Evolutionary conservation across 2,888 invertebrate genomes (phyloP).

Genomic region (Yponomeuta sedellus): DNA sequence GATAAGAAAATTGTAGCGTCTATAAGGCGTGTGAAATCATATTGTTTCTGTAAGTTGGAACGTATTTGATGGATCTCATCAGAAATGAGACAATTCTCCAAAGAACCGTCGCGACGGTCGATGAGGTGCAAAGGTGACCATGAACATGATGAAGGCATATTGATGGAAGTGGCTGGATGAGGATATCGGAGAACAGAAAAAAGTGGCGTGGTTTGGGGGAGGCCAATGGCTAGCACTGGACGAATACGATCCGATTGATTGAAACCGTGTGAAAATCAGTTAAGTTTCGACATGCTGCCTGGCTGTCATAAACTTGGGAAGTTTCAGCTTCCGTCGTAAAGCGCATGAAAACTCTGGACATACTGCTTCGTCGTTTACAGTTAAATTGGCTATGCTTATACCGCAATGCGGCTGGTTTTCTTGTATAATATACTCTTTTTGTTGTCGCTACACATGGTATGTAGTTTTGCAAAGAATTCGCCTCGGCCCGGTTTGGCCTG

Average conservation of each 20-base stretch:
- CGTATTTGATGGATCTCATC: no score
- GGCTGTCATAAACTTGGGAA: neutral
- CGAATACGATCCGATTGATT: no score
- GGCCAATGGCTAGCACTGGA: no score
- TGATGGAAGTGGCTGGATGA: no score
- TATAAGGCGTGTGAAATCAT: neutral
- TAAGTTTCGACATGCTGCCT: neutral
- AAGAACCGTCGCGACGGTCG: no score
- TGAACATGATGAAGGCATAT: no score
- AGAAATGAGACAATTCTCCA: no score
- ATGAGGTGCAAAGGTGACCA: no score
- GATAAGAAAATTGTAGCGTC: neutral
- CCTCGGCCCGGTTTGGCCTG: neutral
- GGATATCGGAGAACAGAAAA: no score
- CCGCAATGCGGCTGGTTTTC: neutral
- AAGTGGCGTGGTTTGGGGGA: no score
- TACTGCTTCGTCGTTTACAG: neutral
- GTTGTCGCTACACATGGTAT: neutral
- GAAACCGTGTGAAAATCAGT: no score
- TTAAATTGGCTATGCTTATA: neutral
- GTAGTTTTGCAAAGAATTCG: constrained; percentile 1
- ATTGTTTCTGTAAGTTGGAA: no score
- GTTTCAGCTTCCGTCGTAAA: neutral
- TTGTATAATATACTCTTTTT: neutral
- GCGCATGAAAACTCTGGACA: neutral